Conservation (phyloP, 1,140 invertebrate genomes). For the Camponotus floridanus region DNA sequence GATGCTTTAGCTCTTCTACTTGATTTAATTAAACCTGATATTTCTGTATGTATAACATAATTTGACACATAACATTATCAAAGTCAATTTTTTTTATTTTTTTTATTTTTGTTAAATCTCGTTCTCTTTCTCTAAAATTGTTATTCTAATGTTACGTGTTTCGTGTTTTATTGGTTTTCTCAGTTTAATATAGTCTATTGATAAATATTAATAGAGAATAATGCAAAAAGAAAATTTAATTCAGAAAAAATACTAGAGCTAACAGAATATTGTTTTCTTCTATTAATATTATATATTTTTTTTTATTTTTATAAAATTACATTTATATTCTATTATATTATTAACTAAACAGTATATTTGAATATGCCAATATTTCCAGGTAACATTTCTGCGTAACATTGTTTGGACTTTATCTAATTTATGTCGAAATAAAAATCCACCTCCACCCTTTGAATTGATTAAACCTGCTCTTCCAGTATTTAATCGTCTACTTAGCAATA, state of each 20-base stretch:
- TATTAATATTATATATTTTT: not conserved
- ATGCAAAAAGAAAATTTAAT: too few species aligned
- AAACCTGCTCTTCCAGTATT: constrained; percentile 94
- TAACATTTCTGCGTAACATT: constrained; percentile 86
- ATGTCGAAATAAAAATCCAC: constrained; percentile 96
- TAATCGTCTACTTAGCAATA: constrained; percentile 91
- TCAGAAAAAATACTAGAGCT: too few species aligned
- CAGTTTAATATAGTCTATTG: too few species aligned
- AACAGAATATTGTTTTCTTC: too few species aligned
- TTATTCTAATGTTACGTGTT: too few species aligned
- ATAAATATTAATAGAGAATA: too few species aligned
- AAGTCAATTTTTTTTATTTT: not conserved
- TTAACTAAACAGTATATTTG: constrained; percentile 22
- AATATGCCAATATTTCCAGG: constrained; percentile 61
- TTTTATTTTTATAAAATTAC: not conserved
- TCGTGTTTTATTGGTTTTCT: too few species aligned
- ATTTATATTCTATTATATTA: not conserved
- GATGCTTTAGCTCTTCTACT: constrained; percentile 90
- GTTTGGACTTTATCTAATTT: constrained; percentile 98
- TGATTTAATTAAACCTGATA: constrained; percentile 88
- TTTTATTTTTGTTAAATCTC: too few species aligned
- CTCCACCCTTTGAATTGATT: constrained; percentile 92
- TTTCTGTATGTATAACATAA: constrained; percentile 83
- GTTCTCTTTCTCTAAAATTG: too few species aligned
- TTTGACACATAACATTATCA: constrained; percentile 49